phyloP scores from a whole-genome alignment of 2,797 vertebrate genomes.

The Perodicticus potto region DNA sequence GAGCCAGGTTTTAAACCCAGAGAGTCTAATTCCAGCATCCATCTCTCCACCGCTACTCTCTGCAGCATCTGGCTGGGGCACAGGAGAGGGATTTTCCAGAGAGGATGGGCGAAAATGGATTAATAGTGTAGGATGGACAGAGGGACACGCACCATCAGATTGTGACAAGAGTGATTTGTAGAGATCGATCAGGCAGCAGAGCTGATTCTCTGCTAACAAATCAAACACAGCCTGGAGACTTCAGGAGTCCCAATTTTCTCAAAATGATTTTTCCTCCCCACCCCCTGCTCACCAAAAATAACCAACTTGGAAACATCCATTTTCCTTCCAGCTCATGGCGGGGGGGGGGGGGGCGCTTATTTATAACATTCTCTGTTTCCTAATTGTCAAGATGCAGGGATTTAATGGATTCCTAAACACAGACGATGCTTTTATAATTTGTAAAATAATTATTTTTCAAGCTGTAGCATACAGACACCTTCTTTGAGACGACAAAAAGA shows the following conservation, averaged over 20 bases:
- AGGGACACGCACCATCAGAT: not conserved
- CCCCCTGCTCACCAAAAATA: not conserved
- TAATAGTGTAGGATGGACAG: not conserved
- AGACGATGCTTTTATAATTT: not conserved
- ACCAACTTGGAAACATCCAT: not conserved
- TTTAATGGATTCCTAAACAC: not conserved
- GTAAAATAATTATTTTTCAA: conserved; percentile 36
- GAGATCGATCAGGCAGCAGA: not conserved
- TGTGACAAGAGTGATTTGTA: not conserved
- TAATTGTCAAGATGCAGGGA: not conserved
- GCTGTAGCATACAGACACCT: not conserved
- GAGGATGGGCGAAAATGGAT: not conserved
- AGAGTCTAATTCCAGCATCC: not conserved
- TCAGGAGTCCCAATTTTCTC: not conserved
- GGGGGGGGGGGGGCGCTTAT: not conserved
- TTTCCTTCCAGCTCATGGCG: conserved; percentile 2
- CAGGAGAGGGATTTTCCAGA: not conserved
- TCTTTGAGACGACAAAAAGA: not conserved
- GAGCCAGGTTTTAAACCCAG: not conserved
- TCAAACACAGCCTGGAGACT: not conserved
- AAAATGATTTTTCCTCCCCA: not conserved
- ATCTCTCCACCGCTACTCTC: not conserved
- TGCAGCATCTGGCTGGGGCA: not conserved
- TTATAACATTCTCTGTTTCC: not conserved
- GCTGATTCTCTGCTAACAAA: not conserved